phyloP scores from a whole-genome alignment of 2,113 vertebrate genomes.

The Rhinoptilus africanus region DNA sequence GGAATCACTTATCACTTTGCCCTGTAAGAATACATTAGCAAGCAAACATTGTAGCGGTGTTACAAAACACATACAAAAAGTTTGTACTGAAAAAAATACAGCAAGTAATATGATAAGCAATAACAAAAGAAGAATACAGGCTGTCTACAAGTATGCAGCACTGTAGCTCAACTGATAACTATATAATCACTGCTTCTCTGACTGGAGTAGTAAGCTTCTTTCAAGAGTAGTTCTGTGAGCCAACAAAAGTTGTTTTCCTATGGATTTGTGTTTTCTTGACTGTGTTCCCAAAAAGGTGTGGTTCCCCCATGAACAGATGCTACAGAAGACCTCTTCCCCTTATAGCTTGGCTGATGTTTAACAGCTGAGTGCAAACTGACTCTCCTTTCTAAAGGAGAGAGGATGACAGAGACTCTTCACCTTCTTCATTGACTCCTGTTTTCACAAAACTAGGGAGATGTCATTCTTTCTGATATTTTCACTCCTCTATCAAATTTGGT shows the following conservation, averaged over 20 bases:
- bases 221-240: not conserved
- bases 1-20: not conserved
- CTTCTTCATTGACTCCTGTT: not conserved
- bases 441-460: not conserved
- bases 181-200: not conserved
- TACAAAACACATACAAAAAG: not conserved
- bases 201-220: not conserved
- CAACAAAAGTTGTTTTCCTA: not conserved
- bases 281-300: not conserved
- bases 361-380: not conserved
- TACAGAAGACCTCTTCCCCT: not conserved
- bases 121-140: not conserved
- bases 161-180: not conserved
- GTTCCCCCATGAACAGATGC: not conserved
- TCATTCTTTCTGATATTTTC: not conserved
- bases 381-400: not conserved
- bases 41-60: not conserved
- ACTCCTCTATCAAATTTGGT: not conserved
- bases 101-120: not conserved
- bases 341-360: not conserved
- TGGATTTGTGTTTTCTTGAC: not conserved
- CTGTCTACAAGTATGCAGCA: not conserved
- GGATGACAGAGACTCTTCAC: not conserved
- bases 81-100: not conserved
- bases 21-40: not conserved